Percentiles rank a stretch among this genome's conserved stretches.
phyloP scores from a whole-genome alignment of 2,797 vertebrate species.

The Sibirionetta formosa region DNA sequence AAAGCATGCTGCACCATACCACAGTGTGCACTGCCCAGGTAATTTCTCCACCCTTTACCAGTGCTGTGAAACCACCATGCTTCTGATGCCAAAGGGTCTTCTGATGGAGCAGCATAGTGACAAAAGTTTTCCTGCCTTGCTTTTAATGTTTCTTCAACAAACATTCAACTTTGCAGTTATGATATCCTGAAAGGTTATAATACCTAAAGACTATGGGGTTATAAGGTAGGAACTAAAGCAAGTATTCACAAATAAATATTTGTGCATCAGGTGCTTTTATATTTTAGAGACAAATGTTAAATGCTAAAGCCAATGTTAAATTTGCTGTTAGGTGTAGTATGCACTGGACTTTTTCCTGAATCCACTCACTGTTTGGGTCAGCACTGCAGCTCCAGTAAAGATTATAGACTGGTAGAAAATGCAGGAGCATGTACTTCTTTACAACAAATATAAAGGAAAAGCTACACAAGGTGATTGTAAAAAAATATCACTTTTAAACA shows the following conservation, averaged over 20 bases:
- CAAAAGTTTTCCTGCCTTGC: background rate
- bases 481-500: background rate
- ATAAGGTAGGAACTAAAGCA: background rate
- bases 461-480: background rate
- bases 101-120: background rate
- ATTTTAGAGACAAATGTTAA: background rate
- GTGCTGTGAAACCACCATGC: background rate
- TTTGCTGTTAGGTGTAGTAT: background rate
- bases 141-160: background rate
- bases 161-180: background rate
- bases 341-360: background rate
- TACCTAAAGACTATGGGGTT: background rate
- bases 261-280: background rate
- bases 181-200: background rate
- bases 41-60: background rate
- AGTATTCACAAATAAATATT: background rate
- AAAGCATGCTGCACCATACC: background rate
- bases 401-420: background rate
- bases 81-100: background rate
- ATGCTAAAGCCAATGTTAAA: background rate
- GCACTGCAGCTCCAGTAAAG: background rate
- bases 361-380: background rate
- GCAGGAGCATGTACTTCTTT: too few species aligned
- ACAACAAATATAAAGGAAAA: too few species aligned
- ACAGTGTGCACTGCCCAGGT: background rate